A percentile compares a stretch with the other conserved stretches of the same genome.
phyloP scores from a whole-genome alignment of 2,113 vertebrate species.

The Lipotes vexillifer region DNA sequence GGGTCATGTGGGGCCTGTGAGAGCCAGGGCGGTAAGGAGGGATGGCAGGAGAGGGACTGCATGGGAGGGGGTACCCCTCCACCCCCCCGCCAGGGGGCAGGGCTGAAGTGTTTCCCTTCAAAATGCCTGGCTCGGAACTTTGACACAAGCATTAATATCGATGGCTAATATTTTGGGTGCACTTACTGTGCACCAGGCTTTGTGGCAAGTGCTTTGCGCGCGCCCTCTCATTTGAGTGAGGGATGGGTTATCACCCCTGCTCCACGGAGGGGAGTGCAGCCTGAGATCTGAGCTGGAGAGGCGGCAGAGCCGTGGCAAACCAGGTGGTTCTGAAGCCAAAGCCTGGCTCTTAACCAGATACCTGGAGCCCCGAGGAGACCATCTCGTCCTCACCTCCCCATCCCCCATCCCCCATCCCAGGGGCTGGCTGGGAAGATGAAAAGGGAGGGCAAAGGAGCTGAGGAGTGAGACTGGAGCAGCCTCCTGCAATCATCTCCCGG shows the following conservation, averaged over 20 bases:
- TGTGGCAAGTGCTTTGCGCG: neutral
- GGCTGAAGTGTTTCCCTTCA: neutral
- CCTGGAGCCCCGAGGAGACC: neutral
- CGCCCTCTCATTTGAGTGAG: neutral
- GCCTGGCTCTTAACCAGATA: neutral
- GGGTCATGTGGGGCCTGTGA: neutral
- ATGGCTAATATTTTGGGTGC: neutral
- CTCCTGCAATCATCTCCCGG: neutral
- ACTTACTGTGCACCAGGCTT: neutral
- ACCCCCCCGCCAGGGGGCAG: neutral
- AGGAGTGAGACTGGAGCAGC: neutral
- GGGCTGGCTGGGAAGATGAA: neutral
- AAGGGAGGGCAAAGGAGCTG: neutral
- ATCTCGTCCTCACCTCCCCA: neutral
- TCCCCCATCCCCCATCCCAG: neutral
- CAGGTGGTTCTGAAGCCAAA: neutral
- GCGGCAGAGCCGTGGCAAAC: neutral
- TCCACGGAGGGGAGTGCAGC: neutral
- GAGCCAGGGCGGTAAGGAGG: neutral
- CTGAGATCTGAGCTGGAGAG: neutral
- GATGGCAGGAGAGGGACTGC: neutral
- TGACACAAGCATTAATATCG: neutral
- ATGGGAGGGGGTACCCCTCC: neutral
- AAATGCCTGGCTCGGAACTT: neutral
- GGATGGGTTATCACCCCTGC: neutral